A percentile compares a stretch with the other conserved stretches of the same genome.
These are phyloP conservation scores for Solea senegalensis DNA, from an alignment of 2,113 vertebrate species.

Conservation along the genomic window DNA sequence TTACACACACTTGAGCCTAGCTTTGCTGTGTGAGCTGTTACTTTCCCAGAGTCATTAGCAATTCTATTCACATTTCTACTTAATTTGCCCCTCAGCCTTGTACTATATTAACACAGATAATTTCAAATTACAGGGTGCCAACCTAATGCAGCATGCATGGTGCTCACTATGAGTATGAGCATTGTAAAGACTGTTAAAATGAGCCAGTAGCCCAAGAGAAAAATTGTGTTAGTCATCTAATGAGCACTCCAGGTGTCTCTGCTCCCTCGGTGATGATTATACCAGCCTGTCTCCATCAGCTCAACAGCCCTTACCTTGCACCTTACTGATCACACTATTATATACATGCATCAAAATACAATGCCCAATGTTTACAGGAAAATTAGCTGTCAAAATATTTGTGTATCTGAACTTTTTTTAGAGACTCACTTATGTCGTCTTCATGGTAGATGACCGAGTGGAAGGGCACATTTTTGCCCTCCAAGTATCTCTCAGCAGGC, in stretches of 20 bases:
- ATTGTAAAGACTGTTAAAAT: conserved; percentile 50
- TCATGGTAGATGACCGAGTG: conserved; percentile 99
- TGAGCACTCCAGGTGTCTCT: conserved; percentile 55
- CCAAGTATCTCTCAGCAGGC: conserved; percentile 92
- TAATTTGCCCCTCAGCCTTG: conserved; percentile 57
- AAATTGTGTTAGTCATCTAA: conserved; percentile 62
- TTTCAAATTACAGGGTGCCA: conserved; percentile 47
- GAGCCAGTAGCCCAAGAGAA: conserved; percentile 56
- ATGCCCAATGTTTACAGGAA: neutral
- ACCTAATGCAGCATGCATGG: conserved; percentile 38
- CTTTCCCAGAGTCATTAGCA: conserved; percentile 50
- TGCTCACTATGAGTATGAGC: conserved; percentile 43
- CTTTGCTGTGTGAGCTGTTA: conserved; percentile 52
- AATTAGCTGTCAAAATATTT: conserved; percentile 13
- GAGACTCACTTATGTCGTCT: conserved; percentile 95
- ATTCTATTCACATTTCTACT: conserved; percentile 55
- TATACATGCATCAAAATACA: conserved; percentile 32
- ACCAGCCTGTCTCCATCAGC: conserved; percentile 45
- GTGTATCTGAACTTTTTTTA: neutral
- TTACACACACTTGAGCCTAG: conserved; percentile 64
- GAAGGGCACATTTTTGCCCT: conserved; percentile 89
- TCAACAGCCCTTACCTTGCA: conserved; percentile 40
- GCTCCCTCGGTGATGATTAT: conserved; percentile 45
- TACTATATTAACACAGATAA: conserved; percentile 58
- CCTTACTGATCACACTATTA: conserved; percentile 41